A percentile compares a stretch with the other conserved stretches of the same genome.
phyloP scores from a whole-genome alignment of 2,888 invertebrate species.

The Sarcophaga variegata region DNA sequence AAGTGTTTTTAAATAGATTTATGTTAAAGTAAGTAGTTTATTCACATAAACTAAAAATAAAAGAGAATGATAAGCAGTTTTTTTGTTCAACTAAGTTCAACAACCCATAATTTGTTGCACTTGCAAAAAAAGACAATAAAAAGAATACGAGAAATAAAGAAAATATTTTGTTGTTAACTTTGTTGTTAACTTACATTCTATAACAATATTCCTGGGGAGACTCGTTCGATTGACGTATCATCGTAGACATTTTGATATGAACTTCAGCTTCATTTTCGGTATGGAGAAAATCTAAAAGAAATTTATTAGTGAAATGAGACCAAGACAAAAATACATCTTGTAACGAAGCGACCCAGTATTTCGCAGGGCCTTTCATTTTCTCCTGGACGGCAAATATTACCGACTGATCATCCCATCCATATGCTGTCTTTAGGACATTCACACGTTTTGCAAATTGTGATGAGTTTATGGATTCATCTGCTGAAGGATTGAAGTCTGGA shows the following conservation, averaged over 20 bases:
- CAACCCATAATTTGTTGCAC: too few relatives aligned
- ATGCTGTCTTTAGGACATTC: constrained; percentile 34
- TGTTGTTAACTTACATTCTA: constrained; percentile 32
- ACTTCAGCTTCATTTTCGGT: constrained; percentile 5
- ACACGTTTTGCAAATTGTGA: constrained; percentile 22
- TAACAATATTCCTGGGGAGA: constrained; percentile 22
- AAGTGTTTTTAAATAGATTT: too few relatives aligned
- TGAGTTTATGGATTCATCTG: constrained; percentile 39
- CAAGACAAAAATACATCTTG: constrained; percentile 29
- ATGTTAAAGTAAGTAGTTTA: too few relatives aligned
- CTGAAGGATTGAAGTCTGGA: constrained; percentile 54
- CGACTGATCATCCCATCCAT: constrained; percentile 52
- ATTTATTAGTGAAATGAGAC: constrained; percentile 31
- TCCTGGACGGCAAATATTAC: constrained; percentile 54
- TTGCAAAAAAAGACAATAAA: too few relatives aligned
- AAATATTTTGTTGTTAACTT: too few relatives aligned
- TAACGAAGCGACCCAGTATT: constrained; percentile 48
- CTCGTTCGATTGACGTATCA: constrained; percentile 21
- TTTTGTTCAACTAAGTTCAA: too few relatives aligned
- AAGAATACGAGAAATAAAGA: too few relatives aligned
- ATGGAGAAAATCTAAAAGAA: constrained; percentile 30
- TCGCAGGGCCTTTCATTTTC: constrained; percentile 49
- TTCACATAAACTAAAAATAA: too few relatives aligned
- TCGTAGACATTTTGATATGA: constrained; percentile 49
- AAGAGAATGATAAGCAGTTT: too few relatives aligned